Evolutionary conservation across 2,113 vertebrate genomes (phyloP).

Genomic region (Leucoraja erinaceus): DNA sequence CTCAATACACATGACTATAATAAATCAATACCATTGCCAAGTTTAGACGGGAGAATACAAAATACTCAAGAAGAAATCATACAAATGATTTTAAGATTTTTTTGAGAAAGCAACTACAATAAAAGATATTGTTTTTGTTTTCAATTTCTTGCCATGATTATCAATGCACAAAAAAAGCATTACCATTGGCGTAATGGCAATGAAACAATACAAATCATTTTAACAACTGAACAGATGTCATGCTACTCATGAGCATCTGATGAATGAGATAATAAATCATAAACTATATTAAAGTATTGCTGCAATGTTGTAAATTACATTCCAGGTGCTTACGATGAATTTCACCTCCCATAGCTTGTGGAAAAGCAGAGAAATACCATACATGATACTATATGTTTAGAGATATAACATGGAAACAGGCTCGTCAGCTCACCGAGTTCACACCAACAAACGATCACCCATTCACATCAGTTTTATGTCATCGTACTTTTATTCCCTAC

Average conservation of each 20-base stretch:
- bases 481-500: no score
- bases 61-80: neutral
- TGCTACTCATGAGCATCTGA: neutral
- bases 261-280: conserved; percentile 11
- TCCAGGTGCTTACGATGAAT: neutral
- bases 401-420: no score
- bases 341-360: neutral
- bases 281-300: neutral
- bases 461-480: no score
- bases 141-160: neutral
- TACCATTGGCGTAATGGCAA: neutral
- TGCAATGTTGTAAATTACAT: neutral
- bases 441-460: no score
- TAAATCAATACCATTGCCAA: no score
- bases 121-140: neutral
- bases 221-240: conserved; percentile 8
- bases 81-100: neutral
- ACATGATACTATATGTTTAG: neutral
- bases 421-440: no score
- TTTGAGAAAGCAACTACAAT: neutral
- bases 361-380: neutral
- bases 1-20: no score
- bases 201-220: neutral
- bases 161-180: neutral
- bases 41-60: neutral